Percentiles rank a stretch among this genome's conserved stretches.
These are phyloP conservation scores for Anolis carolinensis DNA, from an alignment of 2,113 vertebrate genomes.

Conservation along the genomic window DNA sequence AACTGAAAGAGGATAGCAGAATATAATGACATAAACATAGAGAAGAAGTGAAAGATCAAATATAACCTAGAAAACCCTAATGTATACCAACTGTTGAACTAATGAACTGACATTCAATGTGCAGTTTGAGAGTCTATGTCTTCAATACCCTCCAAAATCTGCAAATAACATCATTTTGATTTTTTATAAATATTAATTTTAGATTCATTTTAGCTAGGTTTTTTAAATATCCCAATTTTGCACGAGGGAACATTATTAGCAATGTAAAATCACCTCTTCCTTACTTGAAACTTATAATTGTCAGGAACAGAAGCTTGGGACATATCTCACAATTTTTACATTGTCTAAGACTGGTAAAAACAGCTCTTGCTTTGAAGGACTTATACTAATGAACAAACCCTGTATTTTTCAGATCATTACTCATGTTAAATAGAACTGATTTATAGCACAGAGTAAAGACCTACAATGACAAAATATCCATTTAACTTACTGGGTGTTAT, in stretches of 20 bases:
- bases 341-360: no score
- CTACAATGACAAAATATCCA: neutral
- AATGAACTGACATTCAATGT: no score
- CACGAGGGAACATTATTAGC: neutral
- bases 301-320: neutral
- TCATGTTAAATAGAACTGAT: neutral
- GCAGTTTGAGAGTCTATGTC: no score
- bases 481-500: neutral
- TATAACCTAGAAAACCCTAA: no score
- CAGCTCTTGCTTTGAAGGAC: no score
- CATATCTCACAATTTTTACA: neutral
- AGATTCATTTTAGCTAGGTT: neutral
- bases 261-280: neutral
- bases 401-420: neutral
- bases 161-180: neutral
- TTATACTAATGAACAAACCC: neutral
- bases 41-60: no score
- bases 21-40: no score
- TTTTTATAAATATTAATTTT: neutral
- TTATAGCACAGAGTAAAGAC: neutral
- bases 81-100: no score
- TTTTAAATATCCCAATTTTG: neutral
- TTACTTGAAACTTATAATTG: neutral
- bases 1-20: no score
- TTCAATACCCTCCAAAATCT: neutral